These are phyloP conservation scores for Hydropsyche tenuis DNA, from an alignment of 1,140 invertebrate genomes.

Conservation along the genomic window DNA sequence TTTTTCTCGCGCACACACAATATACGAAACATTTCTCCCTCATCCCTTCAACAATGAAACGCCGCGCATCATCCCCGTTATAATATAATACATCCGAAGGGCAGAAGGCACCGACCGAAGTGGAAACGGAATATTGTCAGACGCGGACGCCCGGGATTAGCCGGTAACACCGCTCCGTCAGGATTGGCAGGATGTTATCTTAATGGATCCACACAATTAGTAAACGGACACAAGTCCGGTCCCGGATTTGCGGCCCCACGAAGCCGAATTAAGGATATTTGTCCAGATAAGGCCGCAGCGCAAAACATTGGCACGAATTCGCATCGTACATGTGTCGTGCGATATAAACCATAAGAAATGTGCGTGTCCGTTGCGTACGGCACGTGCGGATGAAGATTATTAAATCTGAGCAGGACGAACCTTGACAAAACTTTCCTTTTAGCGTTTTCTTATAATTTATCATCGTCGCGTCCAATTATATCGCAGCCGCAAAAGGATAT, in stretches of 20 bases:
- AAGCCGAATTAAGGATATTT: neutral
- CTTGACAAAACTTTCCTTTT: constrained; percentile 30
- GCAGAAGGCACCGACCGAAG: neutral
- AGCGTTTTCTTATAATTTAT: constrained; percentile 31
- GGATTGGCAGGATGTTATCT: constrained; percentile 32
- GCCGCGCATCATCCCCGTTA: too few relatives aligned
- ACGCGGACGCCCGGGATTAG: neutral
- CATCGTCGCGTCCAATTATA: constrained; percentile 33
- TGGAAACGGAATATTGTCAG: constrained; percentile 9
- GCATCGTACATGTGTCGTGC: neutral
- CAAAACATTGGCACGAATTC: neutral
- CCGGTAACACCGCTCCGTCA: neutral
- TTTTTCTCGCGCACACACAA: too few relatives aligned
- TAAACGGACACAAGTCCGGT: constrained; percentile 22
- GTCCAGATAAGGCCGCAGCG: neutral
- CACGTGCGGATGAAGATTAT: constrained; percentile 8
- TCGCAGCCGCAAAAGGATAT: constrained; percentile 12
- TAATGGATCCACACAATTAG: constrained; percentile 36
- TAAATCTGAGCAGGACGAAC: constrained; percentile 3
- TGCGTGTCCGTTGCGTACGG: neutral
- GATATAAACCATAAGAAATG: neutral
- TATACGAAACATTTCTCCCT: too few relatives aligned
- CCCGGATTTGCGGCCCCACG: constrained; percentile 2
- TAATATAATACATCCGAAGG: too few relatives aligned
- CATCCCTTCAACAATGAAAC: too few relatives aligned